Percentiles rank a stretch among this genome's conserved stretches.
Evolutionary conservation across 2,888 invertebrate species (phyloP).

Genomic region (Neelides folsomi): DNA sequence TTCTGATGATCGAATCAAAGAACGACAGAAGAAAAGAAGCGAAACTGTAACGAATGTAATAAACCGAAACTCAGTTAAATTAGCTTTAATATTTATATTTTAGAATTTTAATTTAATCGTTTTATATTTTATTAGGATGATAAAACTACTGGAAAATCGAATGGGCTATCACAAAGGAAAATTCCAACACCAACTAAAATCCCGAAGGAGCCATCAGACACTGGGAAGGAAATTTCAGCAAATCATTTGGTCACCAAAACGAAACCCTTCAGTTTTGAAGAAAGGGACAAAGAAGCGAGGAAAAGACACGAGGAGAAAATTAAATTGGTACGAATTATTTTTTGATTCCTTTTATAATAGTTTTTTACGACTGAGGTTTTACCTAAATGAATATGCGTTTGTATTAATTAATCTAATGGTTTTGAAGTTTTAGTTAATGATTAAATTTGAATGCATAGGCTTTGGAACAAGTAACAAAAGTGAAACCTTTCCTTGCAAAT

Average conservation of each 20-base stretch:
- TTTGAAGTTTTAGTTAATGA: too few relatives aligned
- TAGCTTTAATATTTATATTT: not conserved
- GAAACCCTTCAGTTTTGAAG: slow-evolving; percentile 56
- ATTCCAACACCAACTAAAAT: not conserved
- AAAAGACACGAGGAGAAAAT: slow-evolving; percentile 50
- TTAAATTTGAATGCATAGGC: slow-evolving; percentile 34
- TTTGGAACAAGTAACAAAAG: slow-evolving; percentile 48
- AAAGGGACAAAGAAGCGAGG: slow-evolving; percentile 46
- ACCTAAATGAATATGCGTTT: too few relatives aligned
- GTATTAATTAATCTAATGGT: too few relatives aligned
- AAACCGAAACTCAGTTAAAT: not conserved
- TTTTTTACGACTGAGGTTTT: too few relatives aligned
- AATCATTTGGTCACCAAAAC: slow-evolving; percentile 14
- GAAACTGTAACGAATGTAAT: slow-evolving; percentile 4
- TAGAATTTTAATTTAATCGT: too few relatives aligned
- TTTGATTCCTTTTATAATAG: too few relatives aligned
- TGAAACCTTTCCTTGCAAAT: slow-evolving; percentile 55
- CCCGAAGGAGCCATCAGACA: not conserved
- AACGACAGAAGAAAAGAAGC: slow-evolving; percentile 15
- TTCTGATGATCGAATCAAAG: slow-evolving; percentile 23
- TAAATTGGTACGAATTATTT: slow-evolving; percentile 42
- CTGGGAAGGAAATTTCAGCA: not conserved
- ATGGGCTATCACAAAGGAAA: not conserved
- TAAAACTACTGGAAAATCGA: not conserved
- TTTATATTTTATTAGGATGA: slow-evolving; percentile 1